A percentile compares a stretch with the other conserved stretches of the same genome.
phyloP scores from a whole-genome alignment of 1,140 invertebrate species.

The Magallana ariakensis region DNA sequence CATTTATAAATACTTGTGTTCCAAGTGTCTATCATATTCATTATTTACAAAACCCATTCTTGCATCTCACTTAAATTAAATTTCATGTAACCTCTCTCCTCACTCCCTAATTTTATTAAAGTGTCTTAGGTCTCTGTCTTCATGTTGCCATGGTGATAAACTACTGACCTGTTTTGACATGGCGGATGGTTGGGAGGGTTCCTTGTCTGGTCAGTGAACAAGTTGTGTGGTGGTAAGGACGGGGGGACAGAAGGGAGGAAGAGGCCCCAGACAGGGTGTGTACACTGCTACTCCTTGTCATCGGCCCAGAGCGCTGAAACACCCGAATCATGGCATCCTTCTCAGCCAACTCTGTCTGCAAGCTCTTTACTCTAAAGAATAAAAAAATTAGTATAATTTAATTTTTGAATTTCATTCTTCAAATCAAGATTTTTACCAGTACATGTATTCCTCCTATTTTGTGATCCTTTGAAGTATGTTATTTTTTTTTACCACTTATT shows the following conservation, averaged over 20 bases:
- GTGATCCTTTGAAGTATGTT: too few relatives aligned
- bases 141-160: background rate
- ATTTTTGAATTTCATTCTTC: background rate
- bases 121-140: background rate
- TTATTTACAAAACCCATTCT: background rate
- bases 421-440: too few relatives aligned
- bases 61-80: background rate
- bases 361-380: slow-evolving; percentile 87
- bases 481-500: too few relatives aligned
- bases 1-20: background rate
- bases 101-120: too few relatives aligned
- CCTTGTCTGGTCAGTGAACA: slow-evolving; percentile 57
- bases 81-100: background rate
- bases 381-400: slow-evolving; percentile 35
- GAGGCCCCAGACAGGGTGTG: slow-evolving; percentile 65
- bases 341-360: slow-evolving; percentile 92
- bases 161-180: slow-evolving; percentile 68
- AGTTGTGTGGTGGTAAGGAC: slow-evolving; percentile 65
- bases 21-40: background rate
- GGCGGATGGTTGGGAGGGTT: slow-evolving; percentile 58
- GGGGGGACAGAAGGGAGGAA: slow-evolving; percentile 71
- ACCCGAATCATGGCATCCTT: slow-evolving; percentile 94
- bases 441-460: too few relatives aligned
- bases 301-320: slow-evolving; percentile 83
- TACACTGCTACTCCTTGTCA: slow-evolving; percentile 66